phyloP scores from a whole-genome alignment of 2,113 vertebrate species.

The Nothocercus julius region DNA sequence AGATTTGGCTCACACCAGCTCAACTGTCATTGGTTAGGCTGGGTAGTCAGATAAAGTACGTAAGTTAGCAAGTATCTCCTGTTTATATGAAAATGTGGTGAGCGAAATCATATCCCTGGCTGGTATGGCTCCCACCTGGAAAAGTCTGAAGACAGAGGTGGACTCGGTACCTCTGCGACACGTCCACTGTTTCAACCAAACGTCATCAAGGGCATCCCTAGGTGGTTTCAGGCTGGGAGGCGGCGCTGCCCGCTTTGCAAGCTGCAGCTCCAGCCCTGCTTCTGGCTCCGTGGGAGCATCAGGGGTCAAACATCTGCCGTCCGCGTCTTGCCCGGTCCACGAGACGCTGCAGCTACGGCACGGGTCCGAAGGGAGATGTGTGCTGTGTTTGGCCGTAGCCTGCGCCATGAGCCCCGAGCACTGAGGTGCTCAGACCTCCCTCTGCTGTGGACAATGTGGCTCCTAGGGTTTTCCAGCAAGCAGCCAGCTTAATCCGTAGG shows the following conservation, averaged over 20 bases:
- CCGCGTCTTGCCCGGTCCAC: background rate
- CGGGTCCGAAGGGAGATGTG: rapidly evolving
- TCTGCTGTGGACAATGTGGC: background rate
- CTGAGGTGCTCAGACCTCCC: background rate
- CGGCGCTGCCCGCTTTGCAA: too few relatives aligned
- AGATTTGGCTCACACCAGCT: background rate
- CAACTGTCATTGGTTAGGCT: rapidly evolving
- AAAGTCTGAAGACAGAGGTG: background rate
- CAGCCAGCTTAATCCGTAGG: background rate
- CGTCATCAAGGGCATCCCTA: background rate
- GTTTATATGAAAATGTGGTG: background rate
- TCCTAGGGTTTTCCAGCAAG: background rate
- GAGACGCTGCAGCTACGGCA: rapidly evolving
- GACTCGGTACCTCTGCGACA: background rate
- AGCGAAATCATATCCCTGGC: background rate
- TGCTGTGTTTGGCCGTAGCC: background rate
- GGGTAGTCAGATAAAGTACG: background rate
- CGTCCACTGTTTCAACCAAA: rapidly evolving
- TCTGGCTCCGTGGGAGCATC: background rate
- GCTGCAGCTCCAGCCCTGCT: background rate
- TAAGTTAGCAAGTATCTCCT: background rate
- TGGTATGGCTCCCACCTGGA: background rate
- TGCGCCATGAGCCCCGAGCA: rapidly evolving
- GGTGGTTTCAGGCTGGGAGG: background rate
- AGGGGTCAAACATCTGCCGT: background rate